Evolutionary conservation across 1,140 invertebrate species (phyloP), one percentile per base, ranked within the genome.

Genomic region (Lamellibrachia luymesi): DNA sequence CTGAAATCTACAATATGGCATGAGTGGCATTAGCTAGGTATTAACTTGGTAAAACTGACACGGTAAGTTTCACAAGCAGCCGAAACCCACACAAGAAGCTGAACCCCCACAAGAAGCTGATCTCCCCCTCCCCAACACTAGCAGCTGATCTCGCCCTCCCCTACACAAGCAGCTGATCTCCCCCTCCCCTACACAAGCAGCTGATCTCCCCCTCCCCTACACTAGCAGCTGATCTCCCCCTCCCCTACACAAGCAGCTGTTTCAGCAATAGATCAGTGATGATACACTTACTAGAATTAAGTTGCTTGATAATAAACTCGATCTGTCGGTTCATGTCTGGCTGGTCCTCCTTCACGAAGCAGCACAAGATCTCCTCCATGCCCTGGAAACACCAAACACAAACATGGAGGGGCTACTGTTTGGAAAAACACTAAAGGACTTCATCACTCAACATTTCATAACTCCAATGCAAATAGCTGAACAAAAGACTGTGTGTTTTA

Each of bases 291-390:
- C 92, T 90, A 50, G 92, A 93, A 27, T 96, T 96, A 13, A 97
- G 95, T 93, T 97, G 96, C 94, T 96, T 96, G 92, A 97, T 96
- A 91, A 97, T 96, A 93, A 96, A 97, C 93, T 97, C 96, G 8
- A 97, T 95, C 94, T 97, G 96, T 94, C 96, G 94, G 92, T 96
- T 95, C 95, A 96, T 96, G 92, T 97, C 96, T 90, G 95, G 95
- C 90, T 95, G 95, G 51, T 95, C 49, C 25, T 96, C 95, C 94
- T 96, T 96, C 13, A 96, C 95, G 93, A 97, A 96, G 94, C 96
- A 96, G 91, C 96, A 95, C 27, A 97, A 94, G 92, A 97, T 96
- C 93, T 96, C 96, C 92, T 96, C 96, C 96, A 96, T 96, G 10
- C 95, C 95, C 96, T 96, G 91, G 8, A 8, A 25, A 91, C 51